A percentile compares a stretch with the other conserved stretches of the same genome.
Evolutionary conservation across 2,888 invertebrate genomes (phyloP).

Genomic region (Phaonia tiefii): DNA sequence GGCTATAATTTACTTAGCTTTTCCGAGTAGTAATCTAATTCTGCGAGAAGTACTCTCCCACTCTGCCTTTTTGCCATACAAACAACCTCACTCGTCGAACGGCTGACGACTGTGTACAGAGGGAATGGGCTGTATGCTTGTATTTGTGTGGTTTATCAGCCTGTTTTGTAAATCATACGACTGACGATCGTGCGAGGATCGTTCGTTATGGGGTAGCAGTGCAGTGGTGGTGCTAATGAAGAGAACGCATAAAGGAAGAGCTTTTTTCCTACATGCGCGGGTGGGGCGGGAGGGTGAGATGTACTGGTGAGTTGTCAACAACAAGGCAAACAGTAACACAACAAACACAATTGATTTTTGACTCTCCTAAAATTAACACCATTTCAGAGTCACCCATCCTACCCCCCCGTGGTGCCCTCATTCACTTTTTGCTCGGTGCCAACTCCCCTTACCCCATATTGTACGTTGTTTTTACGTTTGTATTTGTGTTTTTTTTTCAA

Average conservation of each 20-base stretch:
- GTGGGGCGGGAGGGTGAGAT: too few relatives aligned
- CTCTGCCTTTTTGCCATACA: too few relatives aligned
- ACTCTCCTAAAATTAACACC: slow-evolving; percentile 57
- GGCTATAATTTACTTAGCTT: too few relatives aligned
- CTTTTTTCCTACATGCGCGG: slow-evolving; percentile 49
- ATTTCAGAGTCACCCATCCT: background rate
- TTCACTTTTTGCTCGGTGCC: background rate
- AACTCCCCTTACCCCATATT: background rate
- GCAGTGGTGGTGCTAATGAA: background rate
- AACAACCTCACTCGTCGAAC: too few relatives aligned
- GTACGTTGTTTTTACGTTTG: background rate
- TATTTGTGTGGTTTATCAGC: slow-evolving; percentile 38
- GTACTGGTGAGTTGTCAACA: slow-evolving; percentile 44
- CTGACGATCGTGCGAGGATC: slow-evolving; percentile 60
- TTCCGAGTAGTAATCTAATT: too few relatives aligned
- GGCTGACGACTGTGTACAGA: too few relatives aligned
- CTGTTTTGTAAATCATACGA: slow-evolving; percentile 47
- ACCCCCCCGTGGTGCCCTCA: background rate
- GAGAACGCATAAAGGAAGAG: slow-evolving; percentile 54
- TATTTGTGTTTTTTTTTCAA: slow-evolving; percentile 13
- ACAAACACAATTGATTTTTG: slow-evolving; percentile 41
- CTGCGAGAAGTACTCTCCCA: too few relatives aligned
- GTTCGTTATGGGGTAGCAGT: slow-evolving; percentile 52
- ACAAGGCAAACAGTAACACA: background rate
- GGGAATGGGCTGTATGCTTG: too few relatives aligned